Evolutionary conservation across 2,797 vertebrate genomes (phyloP), one percentile per base, ranked within the genome.

Genomic region (Falco concolor): DNA sequence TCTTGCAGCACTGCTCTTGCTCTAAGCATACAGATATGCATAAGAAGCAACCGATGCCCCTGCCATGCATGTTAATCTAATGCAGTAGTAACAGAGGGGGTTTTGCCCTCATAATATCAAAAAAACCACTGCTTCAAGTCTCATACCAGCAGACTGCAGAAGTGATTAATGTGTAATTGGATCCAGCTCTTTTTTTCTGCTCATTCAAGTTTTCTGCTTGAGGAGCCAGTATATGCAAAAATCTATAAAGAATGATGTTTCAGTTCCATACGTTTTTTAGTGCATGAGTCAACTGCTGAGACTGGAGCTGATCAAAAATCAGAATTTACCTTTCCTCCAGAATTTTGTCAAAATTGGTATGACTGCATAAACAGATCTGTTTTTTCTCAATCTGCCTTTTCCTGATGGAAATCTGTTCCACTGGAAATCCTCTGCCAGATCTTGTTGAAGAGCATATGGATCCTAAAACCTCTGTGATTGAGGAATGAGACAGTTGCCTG

Each of bases 351-450:
- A 52, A 87, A 85, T 64, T 45, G 13, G 13, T 52, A 30, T 57
- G 69, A 64, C 60, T 73, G 61, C 2, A 3, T 72, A 91, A 95
- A 96, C 64, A 88, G 64, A 93, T 16, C 13, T 84, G 57, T 23
- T 60, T 18, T 87, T 93, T 77, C 65, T 91, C 63, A 82, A 19
- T 84, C 65, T 83, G 67, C 8, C 21, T 92, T 95, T 79, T 95
- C 67, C 78, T 83, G 40, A 19, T 60, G 25, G 72, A 93, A 94
- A 78, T 30, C 49, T 89, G 36, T 70, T 89, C 20, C 76, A 77
- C 28, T 42, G 32, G 38, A 86, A 90, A 59, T 88, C 74, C 30
- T 77, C 63, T 82, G 61, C 40, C 53, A 72, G 69, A 24, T 50
- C 45, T 86, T 91, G 10, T 59, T 72, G 60, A 88, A 70, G 21